Conservation (phyloP, 2,113 vertebrate genomes). For the Dermatemys mawii region DNA sequence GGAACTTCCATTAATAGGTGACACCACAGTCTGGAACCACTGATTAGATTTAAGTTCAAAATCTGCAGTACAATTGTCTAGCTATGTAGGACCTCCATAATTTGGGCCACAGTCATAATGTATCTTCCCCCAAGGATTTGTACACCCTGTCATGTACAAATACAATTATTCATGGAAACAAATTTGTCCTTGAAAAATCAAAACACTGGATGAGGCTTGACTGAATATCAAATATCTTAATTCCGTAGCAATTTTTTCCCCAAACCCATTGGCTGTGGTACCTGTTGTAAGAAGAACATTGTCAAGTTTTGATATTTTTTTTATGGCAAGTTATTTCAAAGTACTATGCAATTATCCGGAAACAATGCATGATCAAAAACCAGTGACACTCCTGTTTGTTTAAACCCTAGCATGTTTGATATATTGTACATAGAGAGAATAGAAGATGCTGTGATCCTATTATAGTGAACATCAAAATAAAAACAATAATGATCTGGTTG, state of each 20-base stretch:
- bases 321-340: background rate
- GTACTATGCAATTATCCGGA: background rate
- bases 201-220: background rate
- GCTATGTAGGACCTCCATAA: background rate
- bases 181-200: background rate
- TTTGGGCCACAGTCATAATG: background rate
- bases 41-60: background rate
- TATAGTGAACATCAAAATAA: background rate
- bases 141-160: background rate
- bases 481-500: background rate
- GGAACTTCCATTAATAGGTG: background rate
- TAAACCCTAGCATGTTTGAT: background rate
- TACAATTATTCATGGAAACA: background rate
- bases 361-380: background rate
- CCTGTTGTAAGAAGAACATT: background rate
- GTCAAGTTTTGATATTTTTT: background rate
- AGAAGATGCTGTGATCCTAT: background rate
- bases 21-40: background rate
- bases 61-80: background rate
- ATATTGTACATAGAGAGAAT: background rate
- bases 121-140: background rate
- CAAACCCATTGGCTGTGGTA: rapidly evolving
- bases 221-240: background rate
- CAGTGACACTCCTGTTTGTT: background rate
- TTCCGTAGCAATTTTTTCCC: background rate